These are phyloP conservation scores for Gallinago jamesoni DNA, from an alignment of 2,113 vertebrate species.

Conservation along the genomic window DNA sequence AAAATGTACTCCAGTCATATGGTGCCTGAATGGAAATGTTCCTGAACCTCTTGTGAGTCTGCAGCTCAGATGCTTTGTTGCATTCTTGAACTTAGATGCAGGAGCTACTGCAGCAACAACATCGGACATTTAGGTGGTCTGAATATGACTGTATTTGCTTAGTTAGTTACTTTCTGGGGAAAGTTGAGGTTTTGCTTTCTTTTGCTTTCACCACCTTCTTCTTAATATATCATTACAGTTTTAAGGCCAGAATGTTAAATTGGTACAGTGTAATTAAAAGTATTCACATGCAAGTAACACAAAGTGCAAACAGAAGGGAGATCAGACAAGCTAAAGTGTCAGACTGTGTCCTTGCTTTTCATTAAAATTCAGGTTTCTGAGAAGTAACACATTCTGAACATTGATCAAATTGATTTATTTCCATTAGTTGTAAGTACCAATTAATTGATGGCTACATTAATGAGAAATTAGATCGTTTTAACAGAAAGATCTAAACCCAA, in stretches of 20 bases:
- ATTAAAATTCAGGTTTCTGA: not conserved
- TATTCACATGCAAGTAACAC: not conserved
- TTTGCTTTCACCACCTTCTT: not conserved
- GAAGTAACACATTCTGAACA: not conserved
- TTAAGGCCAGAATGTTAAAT: not conserved
- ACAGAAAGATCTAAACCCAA: not conserved
- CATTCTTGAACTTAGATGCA: not conserved
- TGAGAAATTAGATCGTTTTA: not conserved
- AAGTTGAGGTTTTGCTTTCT: not conserved
- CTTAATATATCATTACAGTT: not conserved
- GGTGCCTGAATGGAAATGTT: not conserved
- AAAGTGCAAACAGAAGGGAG: not conserved
- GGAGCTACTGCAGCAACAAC: not conserved
- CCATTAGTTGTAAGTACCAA: not conserved
- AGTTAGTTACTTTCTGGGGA: not conserved
- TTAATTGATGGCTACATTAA: not conserved
- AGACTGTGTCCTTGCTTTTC: not conserved
- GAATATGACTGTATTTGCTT: not conserved
- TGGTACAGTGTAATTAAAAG: not conserved
- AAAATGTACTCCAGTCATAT: not conserved
- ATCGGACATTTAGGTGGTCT: not conserved
- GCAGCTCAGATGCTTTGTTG: not conserved
- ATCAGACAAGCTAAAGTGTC: not conserved
- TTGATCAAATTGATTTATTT: constrained; percentile 4
- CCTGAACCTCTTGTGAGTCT: not conserved